phyloP scores from a whole-genome alignment of 2,113 vertebrate species.

The Vireo altiloquus region DNA sequence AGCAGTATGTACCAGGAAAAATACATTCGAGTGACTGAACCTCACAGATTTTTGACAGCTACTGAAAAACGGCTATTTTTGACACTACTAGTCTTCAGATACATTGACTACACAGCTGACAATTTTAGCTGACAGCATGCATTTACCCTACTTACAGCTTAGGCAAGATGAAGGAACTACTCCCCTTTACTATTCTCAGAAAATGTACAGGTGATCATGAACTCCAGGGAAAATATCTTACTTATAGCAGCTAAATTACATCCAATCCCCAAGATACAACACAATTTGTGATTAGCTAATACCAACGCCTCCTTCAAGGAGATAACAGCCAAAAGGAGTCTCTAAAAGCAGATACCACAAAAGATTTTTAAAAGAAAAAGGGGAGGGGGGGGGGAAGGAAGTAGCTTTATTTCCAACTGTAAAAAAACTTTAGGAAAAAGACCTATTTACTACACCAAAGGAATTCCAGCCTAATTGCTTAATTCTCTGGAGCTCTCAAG shows the following conservation, averaged over 20 bases:
- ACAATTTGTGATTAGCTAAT: not conserved
- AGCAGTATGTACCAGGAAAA: not conserved
- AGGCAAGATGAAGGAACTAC: not conserved
- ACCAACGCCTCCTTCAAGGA: not conserved
- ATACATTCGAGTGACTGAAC: not conserved
- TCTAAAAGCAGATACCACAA: not conserved
- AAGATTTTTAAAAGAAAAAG: not conserved
- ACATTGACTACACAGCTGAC: not conserved
- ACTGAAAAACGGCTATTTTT: not conserved
- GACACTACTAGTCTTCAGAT: not conserved
- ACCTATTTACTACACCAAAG: not conserved
- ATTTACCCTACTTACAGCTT: not conserved
- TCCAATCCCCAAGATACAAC: not conserved
- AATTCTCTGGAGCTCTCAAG: not conserved
- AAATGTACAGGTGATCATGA: not conserved
- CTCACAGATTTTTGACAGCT: not conserved
- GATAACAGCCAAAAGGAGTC: not conserved
- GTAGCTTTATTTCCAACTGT: not conserved
- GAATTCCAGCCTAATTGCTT: not conserved
- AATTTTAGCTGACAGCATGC: not conserved
- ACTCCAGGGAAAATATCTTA: not conserved
- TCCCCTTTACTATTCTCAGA: not conserved
- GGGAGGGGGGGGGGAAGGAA: accelerated
- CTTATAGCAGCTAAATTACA: not conserved
- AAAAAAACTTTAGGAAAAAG: not conserved